These are phyloP conservation scores for Danio jaintianensis DNA, from an alignment of 2,797 vertebrate genomes.

Conservation along the genomic window DNA sequence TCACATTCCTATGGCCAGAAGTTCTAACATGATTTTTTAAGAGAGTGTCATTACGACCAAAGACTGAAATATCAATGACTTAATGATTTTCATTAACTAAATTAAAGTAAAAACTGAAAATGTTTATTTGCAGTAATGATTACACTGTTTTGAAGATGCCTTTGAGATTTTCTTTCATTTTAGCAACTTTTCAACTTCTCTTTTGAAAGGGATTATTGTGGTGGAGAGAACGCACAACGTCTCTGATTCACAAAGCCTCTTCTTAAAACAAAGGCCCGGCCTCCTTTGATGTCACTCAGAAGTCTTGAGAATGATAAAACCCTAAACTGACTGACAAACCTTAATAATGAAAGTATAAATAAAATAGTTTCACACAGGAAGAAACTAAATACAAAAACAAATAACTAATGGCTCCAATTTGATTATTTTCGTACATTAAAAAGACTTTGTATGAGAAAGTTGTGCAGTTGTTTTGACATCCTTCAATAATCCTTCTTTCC, in stretches of 20 bases:
- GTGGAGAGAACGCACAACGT: neutral
- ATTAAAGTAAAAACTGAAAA: no score
- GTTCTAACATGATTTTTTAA: neutral
- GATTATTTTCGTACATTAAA: neutral
- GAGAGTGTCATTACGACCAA: neutral
- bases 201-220: neutral
- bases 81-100: neutral
- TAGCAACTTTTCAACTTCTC: neutral
- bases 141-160: neutral
- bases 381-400: neutral
- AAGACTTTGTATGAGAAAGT: neutral
- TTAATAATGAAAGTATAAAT: neutral
- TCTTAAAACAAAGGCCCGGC: conserved; percentile 14
- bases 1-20: neutral
- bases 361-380: neutral
- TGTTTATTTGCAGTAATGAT: neutral
- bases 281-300: conserved; percentile 18
- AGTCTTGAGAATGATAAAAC: neutral
- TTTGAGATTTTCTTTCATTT: conserved; percentile 17
- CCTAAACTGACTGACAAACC: neutral
- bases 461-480: neutral
- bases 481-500: no score
- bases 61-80: neutral
- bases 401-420: neutral
- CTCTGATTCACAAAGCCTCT: neutral